Evolutionary conservation across 2,888 invertebrate species (phyloP).

Genomic region (Agriopis marginaria): DNA sequence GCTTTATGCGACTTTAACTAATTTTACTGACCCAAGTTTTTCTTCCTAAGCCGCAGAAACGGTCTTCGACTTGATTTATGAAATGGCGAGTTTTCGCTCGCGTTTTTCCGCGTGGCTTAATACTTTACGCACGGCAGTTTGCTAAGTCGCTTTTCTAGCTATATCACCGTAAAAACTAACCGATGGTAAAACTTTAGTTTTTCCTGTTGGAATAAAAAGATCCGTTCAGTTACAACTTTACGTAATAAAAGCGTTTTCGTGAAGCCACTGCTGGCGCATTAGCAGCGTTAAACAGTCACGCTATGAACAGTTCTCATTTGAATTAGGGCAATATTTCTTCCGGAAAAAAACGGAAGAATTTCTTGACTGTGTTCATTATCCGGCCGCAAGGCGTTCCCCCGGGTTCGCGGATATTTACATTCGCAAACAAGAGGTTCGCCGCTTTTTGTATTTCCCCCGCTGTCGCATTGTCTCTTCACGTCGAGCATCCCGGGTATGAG

Average conservation of each 20-base stretch:
- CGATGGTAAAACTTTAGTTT: slow-evolving; percentile 6
- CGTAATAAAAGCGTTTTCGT: slow-evolving; percentile 8
- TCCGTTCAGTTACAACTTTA: slow-evolving; percentile 8
- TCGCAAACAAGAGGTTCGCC: slow-evolving; percentile 42
- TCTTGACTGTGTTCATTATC: slow-evolving; percentile 36
- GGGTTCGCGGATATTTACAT: slow-evolving; percentile 46
- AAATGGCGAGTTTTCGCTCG: slow-evolving; percentile 17
- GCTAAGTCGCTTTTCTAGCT: slow-evolving; percentile 9
- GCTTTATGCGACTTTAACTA: slow-evolving; percentile 36
- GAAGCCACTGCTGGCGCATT: slow-evolving; percentile 1
- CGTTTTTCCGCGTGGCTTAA: slow-evolving; percentile 10
- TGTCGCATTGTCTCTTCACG: slow-evolving; percentile 47
- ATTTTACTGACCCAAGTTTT: slow-evolving; percentile 28
- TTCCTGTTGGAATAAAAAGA: background rate
- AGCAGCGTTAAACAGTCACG: slow-evolving; percentile 8
- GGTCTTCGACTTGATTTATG: slow-evolving; percentile 29
- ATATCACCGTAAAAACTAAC: slow-evolving; percentile 18
- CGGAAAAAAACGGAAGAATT: slow-evolving; percentile 27
- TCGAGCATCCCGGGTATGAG: slow-evolving; percentile 44
- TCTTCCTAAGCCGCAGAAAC: slow-evolving; percentile 13
- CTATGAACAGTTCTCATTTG: slow-evolving; percentile 26
- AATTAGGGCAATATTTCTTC: slow-evolving; percentile 26
- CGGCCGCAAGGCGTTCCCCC: slow-evolving; percentile 41
- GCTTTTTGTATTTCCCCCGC: slow-evolving; percentile 46
- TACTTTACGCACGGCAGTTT: slow-evolving; percentile 12